Percentiles rank a stretch among this genome's conserved stretches.
Conservation (phyloP, 2,888 invertebrate species). For the Parapristionchus giblindavisi region DNA sequence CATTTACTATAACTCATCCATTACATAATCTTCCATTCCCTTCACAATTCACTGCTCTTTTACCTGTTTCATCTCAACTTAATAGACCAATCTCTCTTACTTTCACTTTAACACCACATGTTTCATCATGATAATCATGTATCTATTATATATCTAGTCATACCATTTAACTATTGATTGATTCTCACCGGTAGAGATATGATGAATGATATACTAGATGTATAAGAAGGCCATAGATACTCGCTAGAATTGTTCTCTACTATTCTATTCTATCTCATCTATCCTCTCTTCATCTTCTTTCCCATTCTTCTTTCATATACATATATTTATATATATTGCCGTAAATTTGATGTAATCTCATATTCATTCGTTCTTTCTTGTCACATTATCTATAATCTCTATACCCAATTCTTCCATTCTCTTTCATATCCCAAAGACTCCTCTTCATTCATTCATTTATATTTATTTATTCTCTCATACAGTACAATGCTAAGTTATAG, state of each 20-base stretch:
- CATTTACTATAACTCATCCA: background rate
- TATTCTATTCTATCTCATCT: too few relatives aligned
- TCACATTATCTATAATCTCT: slow-evolving; percentile 21
- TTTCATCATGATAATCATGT: background rate
- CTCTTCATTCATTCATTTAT: slow-evolving; percentile 21
- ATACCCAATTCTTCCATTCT: slow-evolving; percentile 6
- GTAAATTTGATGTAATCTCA: slow-evolving; percentile 34
- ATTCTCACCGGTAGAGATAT: slow-evolving; percentile 25
- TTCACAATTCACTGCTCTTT: slow-evolving; percentile 24
- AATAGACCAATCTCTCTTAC: slow-evolving; percentile 11
- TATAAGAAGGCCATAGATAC: slow-evolving; percentile 29
- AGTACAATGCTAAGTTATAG: slow-evolving; percentile 6
- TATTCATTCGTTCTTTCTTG: slow-evolving; percentile 35
- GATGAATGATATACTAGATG: too few relatives aligned
- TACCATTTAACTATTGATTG: too few relatives aligned
- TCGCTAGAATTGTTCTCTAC: slow-evolving; percentile 27
- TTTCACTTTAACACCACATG: slow-evolving; percentile 23
- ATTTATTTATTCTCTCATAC: background rate
- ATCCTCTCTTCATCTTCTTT: too few relatives aligned
- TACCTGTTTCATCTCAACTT: slow-evolving; percentile 23
- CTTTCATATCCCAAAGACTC: slow-evolving; percentile 30
- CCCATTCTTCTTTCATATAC: too few relatives aligned
- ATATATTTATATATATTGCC: too few relatives aligned
- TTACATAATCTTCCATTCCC: slow-evolving; percentile 10
- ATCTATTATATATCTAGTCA: slow-evolving; percentile 25